Evolutionary conservation across 2,888 invertebrate genomes (phyloP), one percentile per base, ranked within the genome.

Genomic region (Geophilus truncorum): DNA sequence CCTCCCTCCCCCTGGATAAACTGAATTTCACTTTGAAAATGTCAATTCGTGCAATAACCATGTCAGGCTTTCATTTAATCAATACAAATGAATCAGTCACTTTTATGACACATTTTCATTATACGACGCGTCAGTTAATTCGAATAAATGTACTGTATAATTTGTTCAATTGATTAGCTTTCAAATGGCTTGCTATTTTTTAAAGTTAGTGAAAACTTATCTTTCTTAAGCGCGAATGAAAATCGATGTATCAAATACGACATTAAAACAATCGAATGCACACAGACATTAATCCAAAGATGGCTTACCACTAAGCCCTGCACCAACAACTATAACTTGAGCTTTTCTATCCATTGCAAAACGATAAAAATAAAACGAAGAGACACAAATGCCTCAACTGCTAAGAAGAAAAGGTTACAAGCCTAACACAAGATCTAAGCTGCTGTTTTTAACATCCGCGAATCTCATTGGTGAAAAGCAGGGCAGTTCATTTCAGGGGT

Each of bases 291-390:
- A 76, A 32, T 32, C 28, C 18, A 76, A 76, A 25, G 7, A 32
- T 32, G n/a, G 21, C 81, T 80, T 77, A 82, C 81, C 81, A 77
- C 81, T 82, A 18, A 82, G 30, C 21, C 81, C 79, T 40, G 79
- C 81, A 40, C 81, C 81, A 18, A 82, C 81, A 40, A 82, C 80
- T 18, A 81, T 81, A 70, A 78, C 82, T 34, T 81, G 76, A 30
- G 80, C 80, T 78, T 40, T 32, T 21, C 78, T 78, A 34, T 34
- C 34, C 32, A 18, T 78, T 78, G 32, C 34, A 21, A 57, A 12
- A 23, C 18, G 21, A 21, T 57, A 57, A 18, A 28, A 76, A 57
- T 57, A 57, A 18, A 57, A 21, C 18, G 57, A 57, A 23, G 57
- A 18, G 21, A 57, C 23, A 57, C 18, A 57, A 57, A 57, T 21